Evolutionary conservation across 2,888 invertebrate species (phyloP).

Genomic region (Labia minor): DNA sequence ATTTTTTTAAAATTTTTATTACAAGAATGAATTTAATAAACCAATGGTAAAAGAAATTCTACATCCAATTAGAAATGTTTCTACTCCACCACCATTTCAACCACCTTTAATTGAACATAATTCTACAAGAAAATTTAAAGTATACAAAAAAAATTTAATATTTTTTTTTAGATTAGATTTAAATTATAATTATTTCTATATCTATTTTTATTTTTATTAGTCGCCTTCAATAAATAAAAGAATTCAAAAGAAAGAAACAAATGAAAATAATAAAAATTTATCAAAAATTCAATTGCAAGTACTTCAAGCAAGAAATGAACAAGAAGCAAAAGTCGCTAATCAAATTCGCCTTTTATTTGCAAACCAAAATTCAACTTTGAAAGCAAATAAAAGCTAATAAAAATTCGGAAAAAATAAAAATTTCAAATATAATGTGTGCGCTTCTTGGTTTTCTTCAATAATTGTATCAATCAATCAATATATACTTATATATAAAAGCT

Average conservation of each 20-base stretch:
- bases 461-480: too few relatives aligned
- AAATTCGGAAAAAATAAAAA: too few relatives aligned
- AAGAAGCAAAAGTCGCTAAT: background rate
- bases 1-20: too few relatives aligned
- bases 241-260: background rate
- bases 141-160: background rate
- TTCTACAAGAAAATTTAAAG: background rate
- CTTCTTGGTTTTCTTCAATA: too few relatives aligned
- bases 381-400: too few relatives aligned
- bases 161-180: background rate
- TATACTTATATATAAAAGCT: too few relatives aligned
- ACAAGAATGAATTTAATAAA: background rate
- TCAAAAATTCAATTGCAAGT: background rate
- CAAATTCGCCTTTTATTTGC: background rate
- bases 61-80: background rate
- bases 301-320: constrained; percentile 1
- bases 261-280: background rate
- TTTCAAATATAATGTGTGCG: too few relatives aligned
- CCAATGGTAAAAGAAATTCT: background rate
- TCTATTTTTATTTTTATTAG: background rate
- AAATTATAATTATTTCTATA: background rate
- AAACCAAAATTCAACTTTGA: background rate
- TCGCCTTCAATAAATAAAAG: background rate
- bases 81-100: background rate
- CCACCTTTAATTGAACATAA: background rate